Evolutionary conservation across 2,113 vertebrate species (phyloP).

Genomic region (Hucho hucho): DNA sequence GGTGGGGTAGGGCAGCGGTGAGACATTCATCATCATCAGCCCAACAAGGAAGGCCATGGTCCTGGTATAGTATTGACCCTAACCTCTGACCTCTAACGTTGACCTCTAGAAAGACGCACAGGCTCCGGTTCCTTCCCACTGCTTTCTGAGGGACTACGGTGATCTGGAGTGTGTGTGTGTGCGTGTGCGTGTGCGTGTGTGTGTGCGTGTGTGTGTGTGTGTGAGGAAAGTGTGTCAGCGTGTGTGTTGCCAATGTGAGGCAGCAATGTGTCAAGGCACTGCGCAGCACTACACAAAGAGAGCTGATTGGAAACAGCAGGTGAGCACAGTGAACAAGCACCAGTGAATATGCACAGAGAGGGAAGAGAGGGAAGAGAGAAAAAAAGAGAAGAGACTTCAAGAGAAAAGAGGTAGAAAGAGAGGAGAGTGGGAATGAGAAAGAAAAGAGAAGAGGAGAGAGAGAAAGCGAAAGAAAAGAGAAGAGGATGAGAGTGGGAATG

Average conservation of each 20-base stretch:
- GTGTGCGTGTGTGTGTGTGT: no score
- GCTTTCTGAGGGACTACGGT: neutral
- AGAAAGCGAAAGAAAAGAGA: no score
- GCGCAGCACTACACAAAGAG: slow-evolving; percentile 65
- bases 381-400: no score
- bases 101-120: neutral
- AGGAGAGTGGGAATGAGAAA: no score
- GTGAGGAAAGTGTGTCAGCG: no score
- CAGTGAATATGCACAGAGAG: slow-evolving; percentile 62
- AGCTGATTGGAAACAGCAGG: slow-evolving; percentile 79
- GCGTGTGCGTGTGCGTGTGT: neutral
- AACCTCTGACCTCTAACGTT: neutral
- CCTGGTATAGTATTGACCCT: neutral
- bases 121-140: neutral
- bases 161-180: neutral
- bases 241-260: slow-evolving; percentile 43
- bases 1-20: neutral
- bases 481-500: no score
- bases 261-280: slow-evolving; percentile 28
- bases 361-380: no score
- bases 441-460: no score
- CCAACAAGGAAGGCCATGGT: neutral
- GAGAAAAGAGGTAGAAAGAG: neutral
- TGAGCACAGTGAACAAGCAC: slow-evolving; percentile 64
- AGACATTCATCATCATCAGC: slow-evolving; percentile 9